Percentiles rank a stretch among this genome's conserved stretches.
These are phyloP conservation scores for Tiliqua scincoides DNA, from an alignment of 2,113 vertebrate species.

Conservation along the genomic window DNA sequence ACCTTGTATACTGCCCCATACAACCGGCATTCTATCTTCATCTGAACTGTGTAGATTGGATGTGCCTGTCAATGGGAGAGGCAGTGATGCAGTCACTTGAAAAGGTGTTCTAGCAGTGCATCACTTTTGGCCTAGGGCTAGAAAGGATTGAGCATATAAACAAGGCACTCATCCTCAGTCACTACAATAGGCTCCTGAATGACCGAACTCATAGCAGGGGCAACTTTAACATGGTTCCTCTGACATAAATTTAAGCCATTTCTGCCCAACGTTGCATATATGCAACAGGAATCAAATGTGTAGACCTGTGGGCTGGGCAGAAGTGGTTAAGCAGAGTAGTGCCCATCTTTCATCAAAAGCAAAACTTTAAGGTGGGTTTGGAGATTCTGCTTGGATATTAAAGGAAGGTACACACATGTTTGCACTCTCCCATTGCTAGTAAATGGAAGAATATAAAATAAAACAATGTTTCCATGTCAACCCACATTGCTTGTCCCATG, in stretches of 20 bases:
- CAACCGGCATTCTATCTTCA: background rate
- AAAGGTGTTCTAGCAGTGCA: background rate
- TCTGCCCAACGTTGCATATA: no score
- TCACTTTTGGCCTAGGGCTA: background rate
- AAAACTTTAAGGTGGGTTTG: background rate
- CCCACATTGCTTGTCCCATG: no score
- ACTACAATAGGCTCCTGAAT: background rate
- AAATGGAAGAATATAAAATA: background rate
- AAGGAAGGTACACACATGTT: no score
- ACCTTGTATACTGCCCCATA: accelerated
- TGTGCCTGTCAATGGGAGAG: no score
- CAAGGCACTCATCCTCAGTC: background rate
- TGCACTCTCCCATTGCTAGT: no score
- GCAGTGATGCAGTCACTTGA: background rate
- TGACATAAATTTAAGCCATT: background rate
- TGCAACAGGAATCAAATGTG: no score
- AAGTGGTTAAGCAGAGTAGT: no score
- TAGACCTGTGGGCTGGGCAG: no score
- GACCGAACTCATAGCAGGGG: background rate
- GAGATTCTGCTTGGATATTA: no score
- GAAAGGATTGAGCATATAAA: background rate
- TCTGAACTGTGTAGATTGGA: no score
- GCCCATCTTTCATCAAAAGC: background rate
- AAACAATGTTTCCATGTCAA: background rate
- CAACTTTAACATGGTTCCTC: background rate